Conservation (phyloP, 2,797 vertebrate genomes). For the Bryconaethiops microstoma region DNA sequence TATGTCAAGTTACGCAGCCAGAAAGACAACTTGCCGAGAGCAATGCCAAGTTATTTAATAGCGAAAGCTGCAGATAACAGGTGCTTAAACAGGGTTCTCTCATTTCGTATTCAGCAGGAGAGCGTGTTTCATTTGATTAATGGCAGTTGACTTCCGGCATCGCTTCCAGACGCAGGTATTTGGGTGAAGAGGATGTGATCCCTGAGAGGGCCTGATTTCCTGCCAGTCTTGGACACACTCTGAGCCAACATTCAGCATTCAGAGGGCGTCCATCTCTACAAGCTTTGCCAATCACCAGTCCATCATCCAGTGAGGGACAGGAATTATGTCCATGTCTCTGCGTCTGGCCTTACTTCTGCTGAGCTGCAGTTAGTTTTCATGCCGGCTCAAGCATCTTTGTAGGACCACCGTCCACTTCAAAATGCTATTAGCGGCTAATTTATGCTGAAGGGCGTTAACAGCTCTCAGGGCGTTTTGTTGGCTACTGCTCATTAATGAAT, state of each 20-base stretch:
- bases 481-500: conserved; percentile 14
- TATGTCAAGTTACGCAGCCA: not conserved
- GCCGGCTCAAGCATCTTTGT: conserved; percentile 3
- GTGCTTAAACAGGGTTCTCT: not conserved
- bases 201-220: conserved; percentile 23
- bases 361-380: not conserved
- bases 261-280: not conserved
- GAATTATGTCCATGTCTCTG: not conserved
- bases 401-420: not conserved
- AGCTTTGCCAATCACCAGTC: not conserved
- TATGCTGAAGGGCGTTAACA: conserved; percentile 13
- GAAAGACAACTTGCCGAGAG: not conserved
- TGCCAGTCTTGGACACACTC: conserved; percentile 17
- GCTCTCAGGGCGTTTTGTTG: conserved; percentile 4
- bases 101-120: conserved; percentile 34
- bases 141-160: conserved; percentile 32
- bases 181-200: conserved; percentile 9
- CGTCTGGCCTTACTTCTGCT: not conserved
- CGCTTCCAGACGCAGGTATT: conserved; percentile 22
- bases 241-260: not conserved
- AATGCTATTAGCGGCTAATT: conserved; percentile 8
- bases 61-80: not conserved
- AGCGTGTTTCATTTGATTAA: conserved; percentile 29
- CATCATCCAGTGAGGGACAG: not conserved
- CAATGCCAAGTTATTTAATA: conserved; percentile 3